Base-by-base conservation (phyloP, 2,113 vertebrate species). In the Verasper variegatus region DNA sequence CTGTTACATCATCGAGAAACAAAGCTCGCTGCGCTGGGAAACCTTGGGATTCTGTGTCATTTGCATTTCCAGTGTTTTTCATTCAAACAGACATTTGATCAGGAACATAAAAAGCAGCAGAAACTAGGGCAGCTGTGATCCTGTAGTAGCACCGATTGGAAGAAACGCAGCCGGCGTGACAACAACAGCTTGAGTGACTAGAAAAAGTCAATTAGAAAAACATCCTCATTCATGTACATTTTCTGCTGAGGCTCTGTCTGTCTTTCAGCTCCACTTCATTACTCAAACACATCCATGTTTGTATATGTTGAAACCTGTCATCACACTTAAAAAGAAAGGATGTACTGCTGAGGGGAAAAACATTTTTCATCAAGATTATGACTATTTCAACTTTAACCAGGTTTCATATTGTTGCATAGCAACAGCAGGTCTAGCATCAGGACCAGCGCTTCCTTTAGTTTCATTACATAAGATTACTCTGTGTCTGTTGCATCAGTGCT, bases 401-500 rank as follows among this genome's bases (percentile, higher is more conserved):
- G 11, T 74, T 77, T 75, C 40, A 57, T 58, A 64, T 70, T 9
- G 86, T 85, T 86, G 81, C 83, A 82, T 89, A 81, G 85, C 84
- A 91, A 88, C 87, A 77, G 64, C 66, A 68, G 20, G 31, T 77
- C 68, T 56, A 26, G 60, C 35, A 27, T 69, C 45, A 20, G 51
- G 51, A 54, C 20, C 59, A 71, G 47, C 18, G 47, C 45, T 56
- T 42, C 45, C 67, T 61, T 56, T 69, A 66, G 76, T 73, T 49
- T 58, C 56, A 68, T 68, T 64, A 51, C 72, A 61, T 66, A 67
- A 68, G 37, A 79, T 73, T 61, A 63, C 49, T n/a, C 20, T 49
- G 51, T 64, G 72, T n/a, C 12, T 58, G 59, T 21, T 24, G 24
- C 47, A 31, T 45, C 24, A 66, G 27, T 18, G 3, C 13, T 27